These are phyloP conservation scores for Mycalesis mineus DNA, from an alignment of 2,888 invertebrate species.

Conservation along the genomic window DNA sequence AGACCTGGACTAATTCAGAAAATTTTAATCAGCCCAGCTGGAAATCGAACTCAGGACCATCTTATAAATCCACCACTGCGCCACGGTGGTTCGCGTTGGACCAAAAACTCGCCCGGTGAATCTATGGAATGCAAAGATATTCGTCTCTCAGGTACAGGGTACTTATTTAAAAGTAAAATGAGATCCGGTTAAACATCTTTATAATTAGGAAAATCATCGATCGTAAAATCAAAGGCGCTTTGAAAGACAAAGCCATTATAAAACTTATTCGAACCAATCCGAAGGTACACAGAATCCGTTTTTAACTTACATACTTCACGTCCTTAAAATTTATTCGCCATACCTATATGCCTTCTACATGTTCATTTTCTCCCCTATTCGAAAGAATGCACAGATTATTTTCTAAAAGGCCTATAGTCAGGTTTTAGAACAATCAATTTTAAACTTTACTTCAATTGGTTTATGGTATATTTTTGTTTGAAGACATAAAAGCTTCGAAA, in stretches of 20 bases:
- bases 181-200: too few species aligned
- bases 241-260: not conserved
- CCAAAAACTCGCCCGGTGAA: too few species aligned
- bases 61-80: too few species aligned
- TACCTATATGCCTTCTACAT: conserved; percentile 9
- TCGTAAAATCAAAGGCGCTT: too few species aligned
- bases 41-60: too few species aligned
- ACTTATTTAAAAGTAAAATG: too few species aligned
- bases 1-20: too few species aligned
- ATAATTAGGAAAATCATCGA: too few species aligned
- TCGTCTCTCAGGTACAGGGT: too few species aligned
- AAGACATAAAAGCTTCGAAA: not conserved
- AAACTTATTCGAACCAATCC: not conserved
- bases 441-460: not conserved
- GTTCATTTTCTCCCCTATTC: conserved; percentile 26
- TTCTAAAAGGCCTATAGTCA: not conserved
- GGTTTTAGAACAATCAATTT: not conserved
- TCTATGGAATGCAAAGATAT: too few species aligned
- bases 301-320: conserved; percentile 16
- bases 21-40: too few species aligned
- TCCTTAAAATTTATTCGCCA: conserved; percentile 24
- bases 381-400: conserved; percentile 17
- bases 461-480: not conserved
- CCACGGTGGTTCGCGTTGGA: too few species aligned
- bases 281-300: conserved; percentile 15